Percentiles rank a stretch among this genome's conserved stretches.
phyloP scores from a whole-genome alignment of 92 coral and sea anemone genomes.

The Anthopleura xanthogrammica region DNA sequence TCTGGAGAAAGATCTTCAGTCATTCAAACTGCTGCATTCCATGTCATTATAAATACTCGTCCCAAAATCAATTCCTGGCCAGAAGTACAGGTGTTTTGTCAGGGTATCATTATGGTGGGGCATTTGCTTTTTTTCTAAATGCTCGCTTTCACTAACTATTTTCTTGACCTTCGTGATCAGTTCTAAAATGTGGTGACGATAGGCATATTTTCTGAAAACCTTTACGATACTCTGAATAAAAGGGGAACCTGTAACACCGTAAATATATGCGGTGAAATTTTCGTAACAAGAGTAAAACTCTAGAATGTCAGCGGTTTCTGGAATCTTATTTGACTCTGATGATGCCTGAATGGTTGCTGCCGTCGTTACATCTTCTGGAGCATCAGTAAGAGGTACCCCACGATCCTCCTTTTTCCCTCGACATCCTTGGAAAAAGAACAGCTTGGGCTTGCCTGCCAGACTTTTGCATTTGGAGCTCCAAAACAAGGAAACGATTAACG shows the following conservation, averaged over 20 bases:
- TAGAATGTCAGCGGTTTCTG: conserved; percentile 13
- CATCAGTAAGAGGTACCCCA: background rate
- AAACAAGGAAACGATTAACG: background rate
- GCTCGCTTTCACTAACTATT: conserved; percentile 8
- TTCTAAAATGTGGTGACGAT: background rate
- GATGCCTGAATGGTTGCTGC: background rate
- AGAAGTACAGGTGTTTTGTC: conserved; percentile 39
- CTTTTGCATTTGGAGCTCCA: background rate
- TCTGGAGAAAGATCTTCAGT: too few species aligned
- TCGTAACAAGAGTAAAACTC: conserved; percentile 1
- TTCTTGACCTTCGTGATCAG: conserved; percentile 9
- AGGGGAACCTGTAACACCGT: background rate
- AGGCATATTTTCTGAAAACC: conserved; percentile 4
- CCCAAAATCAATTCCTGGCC: conserved; percentile 16
- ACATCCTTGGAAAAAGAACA: conserved; percentile 50
- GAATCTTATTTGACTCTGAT: background rate
- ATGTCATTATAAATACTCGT: background rate
- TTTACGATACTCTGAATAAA: conserved; percentile 17
- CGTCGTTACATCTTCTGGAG: background rate
- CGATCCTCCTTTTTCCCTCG: conserved; percentile 6
- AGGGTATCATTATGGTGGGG: conserved; percentile 29
- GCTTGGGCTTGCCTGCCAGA: conserved; percentile 41
- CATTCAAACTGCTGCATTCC: background rate
- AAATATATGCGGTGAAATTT: background rate
- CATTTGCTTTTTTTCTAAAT: conserved; percentile 25